A percentile compares a stretch with the other conserved stretches of the same genome.
These are phyloP conservation scores for Mylabris phalerata DNA, from an alignment of 1,140 invertebrate species.

Conservation along the genomic window DNA sequence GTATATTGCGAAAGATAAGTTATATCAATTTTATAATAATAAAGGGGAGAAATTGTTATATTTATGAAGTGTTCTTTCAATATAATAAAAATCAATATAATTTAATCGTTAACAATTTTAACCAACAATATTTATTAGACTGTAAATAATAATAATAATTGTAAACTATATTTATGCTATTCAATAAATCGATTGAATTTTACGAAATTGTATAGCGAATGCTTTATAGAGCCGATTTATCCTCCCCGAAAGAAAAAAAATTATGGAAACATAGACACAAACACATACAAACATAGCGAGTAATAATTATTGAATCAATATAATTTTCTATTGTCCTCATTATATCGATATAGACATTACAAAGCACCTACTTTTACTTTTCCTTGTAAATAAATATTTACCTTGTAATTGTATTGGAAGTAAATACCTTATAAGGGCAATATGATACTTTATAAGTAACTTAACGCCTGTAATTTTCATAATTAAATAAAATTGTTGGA, in stretches of 20 bases:
- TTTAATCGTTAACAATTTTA: too few species aligned
- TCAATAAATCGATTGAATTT: too few species aligned
- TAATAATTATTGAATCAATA: background rate
- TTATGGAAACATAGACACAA: too few species aligned
- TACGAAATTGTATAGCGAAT: too few species aligned
- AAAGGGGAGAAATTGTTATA: background rate
- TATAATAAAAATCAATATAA: too few species aligned
- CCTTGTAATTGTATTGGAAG: slow-evolving; percentile 17
- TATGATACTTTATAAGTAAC: slow-evolving; percentile 18
- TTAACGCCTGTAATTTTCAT: slow-evolving; percentile 17
- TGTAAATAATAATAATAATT: too few species aligned
- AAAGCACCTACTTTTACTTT: slow-evolving; percentile 18
- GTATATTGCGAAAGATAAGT: background rate
- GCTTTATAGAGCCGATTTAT: too few species aligned
- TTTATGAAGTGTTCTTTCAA: too few species aligned
- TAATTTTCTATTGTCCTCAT: slow-evolving; percentile 16
- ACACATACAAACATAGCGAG: too few species aligned
- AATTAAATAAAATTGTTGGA: slow-evolving; percentile 18
- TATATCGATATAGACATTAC: slow-evolving; percentile 11
- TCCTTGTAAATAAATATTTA: slow-evolving; percentile 26
- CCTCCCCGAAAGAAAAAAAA: too few species aligned
- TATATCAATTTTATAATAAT: background rate
- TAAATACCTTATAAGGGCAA: slow-evolving; percentile 24
- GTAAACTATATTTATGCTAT: too few species aligned
- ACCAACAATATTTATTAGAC: too few species aligned